phyloP scores from a whole-genome alignment of 2,888 invertebrate genomes.

The Noctua pronuba region DNA sequence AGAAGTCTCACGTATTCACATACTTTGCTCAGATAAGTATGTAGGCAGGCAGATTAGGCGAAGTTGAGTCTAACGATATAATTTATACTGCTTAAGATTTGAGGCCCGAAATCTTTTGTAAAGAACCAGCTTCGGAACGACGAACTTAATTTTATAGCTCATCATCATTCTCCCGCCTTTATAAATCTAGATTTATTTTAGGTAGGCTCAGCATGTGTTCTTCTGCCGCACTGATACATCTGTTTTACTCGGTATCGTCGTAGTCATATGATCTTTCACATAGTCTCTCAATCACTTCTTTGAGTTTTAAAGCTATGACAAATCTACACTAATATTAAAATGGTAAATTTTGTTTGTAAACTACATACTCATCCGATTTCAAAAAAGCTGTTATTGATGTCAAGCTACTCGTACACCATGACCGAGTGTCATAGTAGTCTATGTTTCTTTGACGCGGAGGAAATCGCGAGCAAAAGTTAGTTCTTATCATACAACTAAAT shows the following conservation, averaged over 20 bases:
- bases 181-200: background rate
- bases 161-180: background rate
- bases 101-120: background rate
- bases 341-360: background rate
- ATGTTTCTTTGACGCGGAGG: background rate
- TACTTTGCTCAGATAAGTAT: constrained; percentile 19
- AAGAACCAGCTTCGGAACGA: background rate
- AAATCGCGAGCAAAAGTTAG: background rate
- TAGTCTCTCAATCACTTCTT: background rate
- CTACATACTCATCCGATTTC: background rate
- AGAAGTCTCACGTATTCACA: constrained; percentile 24
- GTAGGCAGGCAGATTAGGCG: constrained; percentile 14
- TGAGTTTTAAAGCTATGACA: background rate
- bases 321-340: background rate
- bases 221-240: background rate
- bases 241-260: background rate
- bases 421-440: background rate
- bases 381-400: background rate
- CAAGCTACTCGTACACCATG: background rate
- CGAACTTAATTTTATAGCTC: constrained; percentile 1
- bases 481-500: background rate
- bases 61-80: constrained; percentile 10
- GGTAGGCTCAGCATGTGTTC: background rate
- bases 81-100: constrained; percentile 14
- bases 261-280: background rate